phyloP scores from a whole-genome alignment of 2,888 invertebrate genomes.

The Volucella inanis region DNA sequence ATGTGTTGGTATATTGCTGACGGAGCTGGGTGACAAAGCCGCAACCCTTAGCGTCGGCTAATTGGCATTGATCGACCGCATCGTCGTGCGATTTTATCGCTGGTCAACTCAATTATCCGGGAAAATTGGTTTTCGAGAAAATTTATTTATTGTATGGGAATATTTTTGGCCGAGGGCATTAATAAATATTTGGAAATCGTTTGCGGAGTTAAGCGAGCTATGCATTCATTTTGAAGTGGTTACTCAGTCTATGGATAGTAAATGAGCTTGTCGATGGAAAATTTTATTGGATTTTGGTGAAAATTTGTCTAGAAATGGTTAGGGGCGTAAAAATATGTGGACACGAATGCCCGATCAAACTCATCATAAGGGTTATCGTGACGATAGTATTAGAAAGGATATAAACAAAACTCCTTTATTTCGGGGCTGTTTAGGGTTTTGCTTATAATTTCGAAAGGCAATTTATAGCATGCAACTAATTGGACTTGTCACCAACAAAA shows the following conservation, averaged over 20 bases:
- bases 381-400: not conserved
- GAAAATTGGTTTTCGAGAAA: slow-evolving; percentile 67
- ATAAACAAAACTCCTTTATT: too few relatives aligned
- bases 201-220: not conserved
- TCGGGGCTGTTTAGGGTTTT: not conserved
- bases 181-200: slow-evolving; percentile 52
- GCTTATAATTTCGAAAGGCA: too few relatives aligned
- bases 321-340: not conserved
- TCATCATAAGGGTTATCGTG: not conserved
- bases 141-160: slow-evolving; percentile 24
- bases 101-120: slow-evolving; percentile 69
- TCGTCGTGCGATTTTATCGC: slow-evolving; percentile 61
- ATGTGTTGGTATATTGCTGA: slow-evolving; percentile 19
- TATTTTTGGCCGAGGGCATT: slow-evolving; percentile 48
- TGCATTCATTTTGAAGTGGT: slow-evolving; percentile 35
- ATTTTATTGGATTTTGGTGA: slow-evolving; percentile 37
- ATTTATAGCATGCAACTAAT: too few relatives aligned
- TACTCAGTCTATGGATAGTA: not conserved
- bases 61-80: slow-evolving; percentile 72
- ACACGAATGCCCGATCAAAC: not conserved
- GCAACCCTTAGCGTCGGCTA: slow-evolving; percentile 52
- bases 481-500: too few relatives aligned
- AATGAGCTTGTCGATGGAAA: slow-evolving; percentile 1
- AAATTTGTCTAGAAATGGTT: slow-evolving; percentile 17
- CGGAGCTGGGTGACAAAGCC: slow-evolving; percentile 24